A percentile compares a stretch with the other conserved stretches of the same genome.
Conservation (phyloP, 2,888 invertebrate genomes). For the Volucella inanis region DNA sequence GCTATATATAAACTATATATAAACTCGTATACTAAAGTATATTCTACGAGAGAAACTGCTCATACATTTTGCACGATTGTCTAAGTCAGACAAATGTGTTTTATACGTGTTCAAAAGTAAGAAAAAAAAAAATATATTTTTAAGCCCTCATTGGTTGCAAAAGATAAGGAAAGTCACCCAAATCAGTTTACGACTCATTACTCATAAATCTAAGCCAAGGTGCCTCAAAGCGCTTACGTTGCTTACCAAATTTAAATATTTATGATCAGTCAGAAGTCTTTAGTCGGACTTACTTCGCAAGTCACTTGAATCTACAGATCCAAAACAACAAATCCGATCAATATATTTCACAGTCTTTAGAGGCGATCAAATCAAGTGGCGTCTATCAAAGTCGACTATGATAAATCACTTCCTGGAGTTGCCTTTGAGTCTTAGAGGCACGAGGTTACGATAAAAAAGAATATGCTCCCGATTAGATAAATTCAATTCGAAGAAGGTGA, state of each 20-base stretch:
- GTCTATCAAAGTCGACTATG: slow-evolving; percentile 37
- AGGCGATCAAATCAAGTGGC: slow-evolving; percentile 9
- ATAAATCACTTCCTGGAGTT: slow-evolving; percentile 38
- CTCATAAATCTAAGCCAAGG: not conserved
- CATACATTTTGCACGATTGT: too few relatives aligned
- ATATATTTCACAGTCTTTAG: slow-evolving; percentile 3
- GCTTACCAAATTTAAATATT: slow-evolving; percentile 5
- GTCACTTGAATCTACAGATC: not conserved
- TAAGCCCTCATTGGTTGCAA: too few relatives aligned
- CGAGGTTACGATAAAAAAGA: not conserved
- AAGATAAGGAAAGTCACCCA: too few relatives aligned
- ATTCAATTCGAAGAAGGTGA: not conserved
- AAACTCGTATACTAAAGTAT: too few relatives aligned
- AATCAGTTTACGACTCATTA: not conserved
- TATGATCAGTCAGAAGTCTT: not conserved
- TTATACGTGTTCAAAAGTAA: too few relatives aligned
- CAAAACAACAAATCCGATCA: slow-evolving; percentile 1
- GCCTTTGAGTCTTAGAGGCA: not conserved
- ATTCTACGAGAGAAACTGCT: too few relatives aligned
- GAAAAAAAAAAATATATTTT: too few relatives aligned
- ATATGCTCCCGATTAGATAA: slow-evolving; percentile 47
- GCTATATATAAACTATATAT: too few relatives aligned
- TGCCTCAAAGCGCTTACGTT: not conserved
- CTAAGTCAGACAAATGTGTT: too few relatives aligned
- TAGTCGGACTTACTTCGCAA: not conserved